A percentile compares a stretch with the other conserved stretches of the same genome.
phyloP scores from a whole-genome alignment of 2,797 vertebrate species.

The Aselliscus stoliczkanus region DNA sequence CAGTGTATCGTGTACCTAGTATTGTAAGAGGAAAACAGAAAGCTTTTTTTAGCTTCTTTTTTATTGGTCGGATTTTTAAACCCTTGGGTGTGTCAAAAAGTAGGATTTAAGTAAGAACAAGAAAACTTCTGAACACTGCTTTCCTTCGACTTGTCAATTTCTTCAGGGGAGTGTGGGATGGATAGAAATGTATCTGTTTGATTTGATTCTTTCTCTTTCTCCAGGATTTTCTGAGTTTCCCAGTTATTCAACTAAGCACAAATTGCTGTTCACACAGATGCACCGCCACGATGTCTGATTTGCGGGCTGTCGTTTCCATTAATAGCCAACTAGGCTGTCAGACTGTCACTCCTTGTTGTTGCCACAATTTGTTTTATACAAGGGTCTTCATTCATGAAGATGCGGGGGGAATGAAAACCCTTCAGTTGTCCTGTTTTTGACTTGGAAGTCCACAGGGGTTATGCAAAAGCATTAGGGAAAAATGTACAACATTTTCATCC shows the following conservation, averaged over 20 bases:
- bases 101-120: not conserved
- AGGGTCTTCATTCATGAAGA: conserved; percentile 80
- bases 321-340: conserved; percentile 81
- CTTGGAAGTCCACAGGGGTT: conserved; percentile 75
- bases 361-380: conserved; percentile 81
- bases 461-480: conserved; percentile 64
- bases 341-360: conserved; percentile 81
- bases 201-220: conserved; percentile 70
- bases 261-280: conserved; percentile 78
- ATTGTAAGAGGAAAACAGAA: conserved; percentile 21
- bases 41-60: not conserved
- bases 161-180: conserved; percentile 56
- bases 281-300: conserved; percentile 82
- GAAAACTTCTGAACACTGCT: conserved; percentile 34
- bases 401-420: conserved; percentile 10
- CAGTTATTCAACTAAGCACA: conserved; percentile 79
- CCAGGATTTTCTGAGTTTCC: conserved; percentile 76
- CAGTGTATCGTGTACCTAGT: not conserved
- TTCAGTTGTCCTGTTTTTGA: conserved; percentile 74
- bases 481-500: conserved; percentile 50
- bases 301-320: conserved; percentile 83
- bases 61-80: conserved; percentile 43
- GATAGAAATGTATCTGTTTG: conserved; percentile 72
- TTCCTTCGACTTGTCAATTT: conserved; percentile 58
- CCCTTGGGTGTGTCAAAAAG: conserved; percentile 10